Evolutionary conservation across 2,888 invertebrate species (phyloP), one percentile per base, ranked within the genome.

Genomic region (Microchrysa polita): DNA sequence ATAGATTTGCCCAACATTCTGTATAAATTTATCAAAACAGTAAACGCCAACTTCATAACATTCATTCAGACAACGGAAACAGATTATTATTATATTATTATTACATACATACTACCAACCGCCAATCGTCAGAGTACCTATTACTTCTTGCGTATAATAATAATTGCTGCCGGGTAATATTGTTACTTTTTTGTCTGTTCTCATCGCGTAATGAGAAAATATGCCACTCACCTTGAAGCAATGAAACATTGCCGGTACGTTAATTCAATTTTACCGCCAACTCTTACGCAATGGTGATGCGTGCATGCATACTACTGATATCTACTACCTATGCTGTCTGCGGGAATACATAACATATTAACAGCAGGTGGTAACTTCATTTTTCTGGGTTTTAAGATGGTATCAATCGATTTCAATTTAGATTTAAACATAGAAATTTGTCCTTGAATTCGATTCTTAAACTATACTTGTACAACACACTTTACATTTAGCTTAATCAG

Each of bases 161-260:
- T 48, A n/a, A 48, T 60, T 22, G 34, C 34, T 61, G 61, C 61
- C 40, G 34, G 61, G 18, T 61, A 40, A 16, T 7, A 16, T 40
- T 16, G 27, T 23, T 23, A 12, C 59, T 59, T 23, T 23, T 52
- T 55, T 55, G n/a, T n/a, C n/a, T n/a, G 22, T 59, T 59, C 12
- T 14, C 40, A 10, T 10, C 40, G 42, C 40, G 1, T n/a, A 40
- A 55, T 55, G 22, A 34, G 27, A 16, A 18, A 61, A 23, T 40
- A 61, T 61, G 61, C 40, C 40, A 40, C 27, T 40, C 61, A 61
- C 61, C 61, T 61, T 61, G 61, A 40, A 61, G 27, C 27, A 34
- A 5, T 40, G 14, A 18, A 61, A 61, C 12, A 48, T 61, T 16
- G 23, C n/a, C 16, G 34, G 40, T 1, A 27, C 61, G 7, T 61